phyloP scores from a whole-genome alignment of 2,797 vertebrate genomes.

The Emys orbicularis region DNA sequence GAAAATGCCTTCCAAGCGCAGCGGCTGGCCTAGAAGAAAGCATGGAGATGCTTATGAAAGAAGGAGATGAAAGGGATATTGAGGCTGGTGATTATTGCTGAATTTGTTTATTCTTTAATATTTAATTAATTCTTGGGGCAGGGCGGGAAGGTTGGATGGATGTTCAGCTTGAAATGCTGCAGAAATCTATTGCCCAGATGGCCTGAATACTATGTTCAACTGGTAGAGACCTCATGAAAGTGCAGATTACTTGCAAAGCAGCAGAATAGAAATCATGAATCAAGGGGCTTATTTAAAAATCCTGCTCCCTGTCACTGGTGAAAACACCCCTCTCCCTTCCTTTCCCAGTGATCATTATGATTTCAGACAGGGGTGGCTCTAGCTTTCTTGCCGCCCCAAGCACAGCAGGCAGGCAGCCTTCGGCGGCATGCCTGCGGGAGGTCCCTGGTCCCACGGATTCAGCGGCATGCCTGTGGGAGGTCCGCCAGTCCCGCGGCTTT shows the following conservation, averaged over 20 bases:
- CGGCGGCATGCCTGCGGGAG: too few species aligned
- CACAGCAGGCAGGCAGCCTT: too few species aligned
- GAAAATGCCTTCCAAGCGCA: not conserved
- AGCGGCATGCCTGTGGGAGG: too few species aligned
- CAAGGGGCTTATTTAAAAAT: not conserved
- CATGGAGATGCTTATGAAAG: constrained; percentile 11
- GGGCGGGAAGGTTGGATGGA: constrained; percentile 26
- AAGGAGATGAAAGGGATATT: constrained; percentile 48
- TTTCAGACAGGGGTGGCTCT: too few species aligned
- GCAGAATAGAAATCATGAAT: not conserved
- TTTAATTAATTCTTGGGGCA: constrained; percentile 34
- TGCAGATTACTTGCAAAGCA: not conserved
- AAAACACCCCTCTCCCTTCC: not conserved
- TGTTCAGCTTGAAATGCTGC: not conserved
- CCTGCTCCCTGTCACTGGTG: not conserved
- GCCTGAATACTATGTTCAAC: not conserved
- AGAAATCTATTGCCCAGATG: not conserved
- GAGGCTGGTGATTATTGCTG: constrained; percentile 63
- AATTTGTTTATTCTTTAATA: constrained; percentile 18
- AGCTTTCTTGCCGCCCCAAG: too few species aligned
- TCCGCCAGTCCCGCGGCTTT: too few species aligned
- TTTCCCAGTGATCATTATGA: not conserved
- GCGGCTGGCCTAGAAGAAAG: not conserved
- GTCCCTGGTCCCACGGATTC: too few species aligned
- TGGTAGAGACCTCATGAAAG: not conserved